Base-by-base conservation (phyloP, 2,888 invertebrate genomes). In the Gandaritis pyraliata region DNA sequence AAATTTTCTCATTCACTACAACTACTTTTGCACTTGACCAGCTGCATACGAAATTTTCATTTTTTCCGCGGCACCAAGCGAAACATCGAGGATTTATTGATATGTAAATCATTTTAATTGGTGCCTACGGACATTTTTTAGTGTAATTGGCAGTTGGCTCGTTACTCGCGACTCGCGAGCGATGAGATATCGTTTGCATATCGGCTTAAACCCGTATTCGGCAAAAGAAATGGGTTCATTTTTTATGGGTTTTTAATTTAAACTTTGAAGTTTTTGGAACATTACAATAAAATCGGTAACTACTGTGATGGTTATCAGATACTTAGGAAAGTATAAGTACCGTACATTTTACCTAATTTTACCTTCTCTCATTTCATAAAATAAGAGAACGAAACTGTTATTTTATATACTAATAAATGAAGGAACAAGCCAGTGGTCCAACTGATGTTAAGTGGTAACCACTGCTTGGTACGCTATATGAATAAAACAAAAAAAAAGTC, bases 101-200 rank as follows among this genome's bases (percentile, higher is more conserved):
- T 82, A 86, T 89, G 89, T 91, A 91, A 91, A 91, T 91, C 91
- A 91, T 87, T 90, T 91, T 90, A 91, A 91, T 91, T 89, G 91
- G 89, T 71, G 85, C 81, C 83, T 78, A 81, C 80, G 86, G 88
- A 87, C 86, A 85, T 89, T 90, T 90, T 90, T 91, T 88, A 86
- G 82, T 85, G 84, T 90, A 90, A 91, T 91, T 91, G 90, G 90
- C 89, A 88, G 84, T 76, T 82, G 72, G 77, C 77, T 77, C 86
- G 81, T 90, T 86, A 86, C 86, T 90, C 90, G 89, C 83, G 33
- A 55, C 58, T 90, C 90, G 89, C 83, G 33, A 55, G 56, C 63
- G 62, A 66, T 68, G 72, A 72, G 71, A 68, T 70, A 71, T 68
- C 48, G 61, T 36, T 52, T 50, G 55, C 58, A 51, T 59, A 63